Evolutionary conservation across 2,888 invertebrate species (phyloP), one percentile per base, ranked within the genome.

Genomic region (Julus scanicus): DNA sequence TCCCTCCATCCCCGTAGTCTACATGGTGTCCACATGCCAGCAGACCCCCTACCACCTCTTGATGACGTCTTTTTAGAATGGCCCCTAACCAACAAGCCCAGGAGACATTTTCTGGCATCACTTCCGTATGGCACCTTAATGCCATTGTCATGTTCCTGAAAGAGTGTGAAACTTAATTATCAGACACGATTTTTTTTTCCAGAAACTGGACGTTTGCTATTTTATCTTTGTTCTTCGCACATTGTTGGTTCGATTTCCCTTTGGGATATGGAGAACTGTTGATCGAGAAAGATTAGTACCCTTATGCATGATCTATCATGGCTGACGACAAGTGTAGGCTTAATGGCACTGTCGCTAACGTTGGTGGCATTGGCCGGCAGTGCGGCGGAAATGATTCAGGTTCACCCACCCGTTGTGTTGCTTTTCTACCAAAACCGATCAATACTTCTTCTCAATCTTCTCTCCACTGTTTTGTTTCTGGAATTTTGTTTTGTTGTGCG

Each of bases 321-420:
- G 57, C 57, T 57, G 57, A 15, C 15, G 57, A 57, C 57, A 57
- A 57, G 29, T 29, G 29, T 29, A 29, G 57, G 57, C 57, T 17
- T 57, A 57, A 57, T 57, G 57, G 57, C 57, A 57, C 57, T 57
- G 48, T 48, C 48, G 48, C 48, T 48, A 48, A 48, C 48, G 48
- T 29, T 29, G 29, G 29, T 48, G 48, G 9, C 48, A 48, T 48
- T 48, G 57, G 57, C 17, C 57, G 57, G 57, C 57, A 57, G 57
- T 57, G 57, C 57, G 15, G 57, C 57, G 57, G 57, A 57, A 57
- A 15, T n/a, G 84, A 84, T 84, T 84, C 84, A n/a, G 84, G 84
- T 13, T 49, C 84, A 80, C 39, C 37, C 84, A n/a, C 5, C 71
- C 84, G 44, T 17, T 29, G 29, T 29, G 20, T 84, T 44, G 84